Base-by-base conservation (phyloP, 2,113 vertebrate genomes). In the Albula glossodonta region DNA sequence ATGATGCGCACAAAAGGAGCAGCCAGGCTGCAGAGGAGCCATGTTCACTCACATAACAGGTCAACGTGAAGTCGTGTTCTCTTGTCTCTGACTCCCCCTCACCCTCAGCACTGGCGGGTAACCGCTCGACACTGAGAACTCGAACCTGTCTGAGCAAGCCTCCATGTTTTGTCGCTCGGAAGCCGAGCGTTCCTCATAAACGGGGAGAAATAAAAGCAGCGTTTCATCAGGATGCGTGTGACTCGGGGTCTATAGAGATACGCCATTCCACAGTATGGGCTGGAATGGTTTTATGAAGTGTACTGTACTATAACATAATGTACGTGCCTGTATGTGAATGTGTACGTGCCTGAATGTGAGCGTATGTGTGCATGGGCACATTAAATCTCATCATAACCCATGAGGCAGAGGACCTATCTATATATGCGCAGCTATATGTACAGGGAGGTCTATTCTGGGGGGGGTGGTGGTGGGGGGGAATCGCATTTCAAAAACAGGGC, bases 301-400 rank as follows among this genome's bases (percentile, higher is more conserved):
- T 50, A 12, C 63, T 12, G 3, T 12, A 57, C 19, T 78, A 79
- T 53, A 81, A 60, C 49, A 31, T 80, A 78, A 41, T 41, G 31
- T 80, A 51, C 52, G 77, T 84, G 78, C 51, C 48, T 48, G 74
- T 52, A 52, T 77, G 84, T 83, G 57, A 80, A 80, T 81, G 86
- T 70, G 84, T 22, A 79, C 41, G 50, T 74, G 22, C 17, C 22
- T 56, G 48, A 13, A 41, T n/a, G 57, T 57, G 78, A 51, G 84
- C 22, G 77, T 51, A 41, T 78, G 41, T 19, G 66, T 83, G 56
- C 48, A 41, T 77, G 49, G 19, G 22, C 22, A 1, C 22, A 84
- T 53, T 52, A 84, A 51, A 52, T 77, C 19, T 70, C 63, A 70
- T n/a, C 5, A 13, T 70, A 70, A n/a, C n/a, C n/a, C 4, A 9